Evolutionary conservation across 2,888 invertebrate genomes (phyloP).

Genomic region (Pyrrhia umbra): DNA sequence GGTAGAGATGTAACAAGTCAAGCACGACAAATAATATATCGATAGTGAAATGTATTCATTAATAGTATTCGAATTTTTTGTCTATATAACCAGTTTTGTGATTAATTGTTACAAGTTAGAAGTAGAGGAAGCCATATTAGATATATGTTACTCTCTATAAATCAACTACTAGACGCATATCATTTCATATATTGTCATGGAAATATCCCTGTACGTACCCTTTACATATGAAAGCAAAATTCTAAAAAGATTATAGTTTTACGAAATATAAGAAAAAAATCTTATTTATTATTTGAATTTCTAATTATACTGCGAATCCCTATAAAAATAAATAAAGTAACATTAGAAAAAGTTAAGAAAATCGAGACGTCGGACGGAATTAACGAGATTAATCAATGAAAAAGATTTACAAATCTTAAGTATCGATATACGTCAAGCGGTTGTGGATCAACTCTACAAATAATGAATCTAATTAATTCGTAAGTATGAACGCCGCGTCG

Average conservation of each 20-base stretch:
- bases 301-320: background rate
- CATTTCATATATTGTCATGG: constrained; percentile 9
- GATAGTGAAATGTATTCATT: background rate
- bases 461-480: background rate
- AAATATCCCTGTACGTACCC: constrained; percentile 25
- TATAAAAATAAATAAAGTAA: background rate
- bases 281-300: background rate
- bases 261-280: background rate
- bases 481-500: background rate
- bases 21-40: constrained; percentile 3
- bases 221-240: background rate
- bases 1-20: constrained; percentile 21
- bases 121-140: background rate
- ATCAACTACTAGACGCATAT: background rate
- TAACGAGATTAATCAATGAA: background rate
- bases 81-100: background rate
- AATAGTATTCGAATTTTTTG: background rate
- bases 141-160: constrained; percentile 3
- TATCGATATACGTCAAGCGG: constrained; percentile 1
- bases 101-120: background rate
- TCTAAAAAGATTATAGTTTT: background rate
- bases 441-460: background rate
- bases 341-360: background rate
- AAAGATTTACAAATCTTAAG: background rate
- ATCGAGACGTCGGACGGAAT: constrained; percentile 1